Base-by-base conservation (phyloP, 1,140 invertebrate genomes). In the Monomorium pharaonis region DNA sequence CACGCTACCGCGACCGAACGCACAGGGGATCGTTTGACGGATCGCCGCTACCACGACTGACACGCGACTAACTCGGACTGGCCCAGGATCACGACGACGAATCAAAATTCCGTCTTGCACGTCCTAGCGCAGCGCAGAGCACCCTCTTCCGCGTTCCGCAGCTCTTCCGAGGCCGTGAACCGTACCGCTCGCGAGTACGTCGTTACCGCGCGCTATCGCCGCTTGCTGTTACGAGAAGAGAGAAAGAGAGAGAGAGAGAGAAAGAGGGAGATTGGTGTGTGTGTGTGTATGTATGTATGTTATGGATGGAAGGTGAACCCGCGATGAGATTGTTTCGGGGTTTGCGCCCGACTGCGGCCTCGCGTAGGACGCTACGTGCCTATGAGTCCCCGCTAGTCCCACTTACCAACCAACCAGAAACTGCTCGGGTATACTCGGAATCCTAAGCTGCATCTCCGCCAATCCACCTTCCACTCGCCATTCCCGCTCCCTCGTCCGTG, bases 321-420 rank as follows among this genome's bases (percentile, higher is more conserved):
- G 54, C 76, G 84, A 54, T 83, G 70, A 69, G 58, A 90, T 92
- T 92, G 91, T 91, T 93, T 93, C 90, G 92, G 92, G 88, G 92
- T 93, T 92, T 92, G 93, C 94, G 93, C 93, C 92, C 92, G 94
- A 95, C 94, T 95, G 94, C 90, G 94, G 92, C 89, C 90, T 94
- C 94, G 92, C 94, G 94, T 94, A 94, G 94, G 92, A 94, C 93
- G 93, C 92, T 91, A 92, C 92, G 94, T 94, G 93, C 93, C 94
- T 95, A 95, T 95, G 94, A 95, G 94, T 95, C 94, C 94, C 94
- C 94, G 94, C 93, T 95, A 95, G 94, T 94, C 94, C 94, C 94
- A 95, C 94, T 95, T 95, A 95, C 94, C 94, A 93, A 94, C 94
- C 94, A 95, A 95, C 94, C 94, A 95, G 94, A 94, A 94, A 94